Base-by-base conservation (phyloP, 2,113 vertebrate genomes). In the Glaucomys volans region DNA sequence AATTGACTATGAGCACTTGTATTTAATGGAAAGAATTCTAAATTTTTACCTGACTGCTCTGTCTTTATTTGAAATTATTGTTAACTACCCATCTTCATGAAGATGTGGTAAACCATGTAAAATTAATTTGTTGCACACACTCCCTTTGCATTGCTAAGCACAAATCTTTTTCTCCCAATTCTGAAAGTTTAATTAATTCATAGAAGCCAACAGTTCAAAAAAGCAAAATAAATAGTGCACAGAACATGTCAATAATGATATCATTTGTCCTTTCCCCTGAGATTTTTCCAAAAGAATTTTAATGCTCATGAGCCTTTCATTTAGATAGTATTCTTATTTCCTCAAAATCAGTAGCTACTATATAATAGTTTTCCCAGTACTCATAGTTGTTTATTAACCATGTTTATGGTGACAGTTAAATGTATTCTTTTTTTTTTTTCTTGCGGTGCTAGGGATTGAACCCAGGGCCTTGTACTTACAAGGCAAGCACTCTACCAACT, bases 41-140 rank as follows among this genome's bases (percentile, higher is more conserved):
- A 76, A 93, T 90, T 92, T 75, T 94, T 69, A 87, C 17, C 4
- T 77, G 40, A 79, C 17, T 57, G 8, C 13, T 84, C 28, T 95
- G 92, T 90, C 18, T 76, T 64, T 42, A 87, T 8, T 90, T 17
- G 64, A 89, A 72, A 24, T 54, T 69, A 75, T 77, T 90, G 47
- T 84, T 81, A 77, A 79, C 90, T 88, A 47, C 16, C 1, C 11
- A 85, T 42, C 2, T 76, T 84, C 17, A 64, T 82, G 84, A 95
- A 80, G 17, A 28, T 6, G 91, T 95, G 18, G 12, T 76, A 71
- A 93, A 59, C 24, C 37, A 79, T 71, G 28, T 75, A 54, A 44
- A 76, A 40, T 8, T 69, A 54, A 47, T 64, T 72, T 72, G 4
- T 66, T 93, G 13, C 9, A 35, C 77, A 1, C 12, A 81, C 90